These are phyloP conservation scores for Corythornis leucogaster DNA, from an alignment of 2,797 vertebrate genomes.

Conservation along the genomic window DNA sequence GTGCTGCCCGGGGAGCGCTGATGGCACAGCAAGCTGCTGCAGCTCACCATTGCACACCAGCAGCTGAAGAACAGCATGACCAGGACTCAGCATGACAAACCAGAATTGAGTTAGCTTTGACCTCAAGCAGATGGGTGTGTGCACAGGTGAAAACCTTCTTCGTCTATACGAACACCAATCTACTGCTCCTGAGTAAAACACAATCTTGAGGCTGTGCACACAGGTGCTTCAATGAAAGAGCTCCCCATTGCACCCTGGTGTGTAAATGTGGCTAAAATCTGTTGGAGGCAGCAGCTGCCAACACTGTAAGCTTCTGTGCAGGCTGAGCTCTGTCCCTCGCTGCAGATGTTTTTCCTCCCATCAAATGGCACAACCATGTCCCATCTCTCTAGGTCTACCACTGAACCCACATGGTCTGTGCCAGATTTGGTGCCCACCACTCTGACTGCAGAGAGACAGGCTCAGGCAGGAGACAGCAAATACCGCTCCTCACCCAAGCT, in stretches of 20 bases:
- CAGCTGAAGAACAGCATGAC: neutral
- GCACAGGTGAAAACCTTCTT: neutral
- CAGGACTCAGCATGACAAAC: neutral
- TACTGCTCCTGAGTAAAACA: neutral
- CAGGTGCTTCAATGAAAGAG: neutral
- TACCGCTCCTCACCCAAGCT: neutral
- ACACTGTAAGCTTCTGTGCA: neutral
- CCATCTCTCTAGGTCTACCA: neutral
- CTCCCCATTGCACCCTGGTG: neutral
- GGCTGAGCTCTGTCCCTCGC: neutral
- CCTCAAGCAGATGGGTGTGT: neutral
- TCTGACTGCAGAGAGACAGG: fast-evolving
- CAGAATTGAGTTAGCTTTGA: neutral
- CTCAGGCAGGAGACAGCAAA: neutral
- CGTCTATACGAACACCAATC: neutral
- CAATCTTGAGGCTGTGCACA: fast-evolving
- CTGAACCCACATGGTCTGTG: fast-evolving
- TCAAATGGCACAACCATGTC: neutral
- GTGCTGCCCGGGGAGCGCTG: neutral
- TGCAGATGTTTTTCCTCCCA: neutral
- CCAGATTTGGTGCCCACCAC: neutral
- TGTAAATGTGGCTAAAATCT: neutral
- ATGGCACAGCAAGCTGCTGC: fast-evolving
- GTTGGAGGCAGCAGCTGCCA: neutral
- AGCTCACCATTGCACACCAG: neutral